These are phyloP conservation scores for Temnothorax ravouxi DNA, from an alignment of 2,888 invertebrate genomes.

Conservation along the genomic window DNA sequence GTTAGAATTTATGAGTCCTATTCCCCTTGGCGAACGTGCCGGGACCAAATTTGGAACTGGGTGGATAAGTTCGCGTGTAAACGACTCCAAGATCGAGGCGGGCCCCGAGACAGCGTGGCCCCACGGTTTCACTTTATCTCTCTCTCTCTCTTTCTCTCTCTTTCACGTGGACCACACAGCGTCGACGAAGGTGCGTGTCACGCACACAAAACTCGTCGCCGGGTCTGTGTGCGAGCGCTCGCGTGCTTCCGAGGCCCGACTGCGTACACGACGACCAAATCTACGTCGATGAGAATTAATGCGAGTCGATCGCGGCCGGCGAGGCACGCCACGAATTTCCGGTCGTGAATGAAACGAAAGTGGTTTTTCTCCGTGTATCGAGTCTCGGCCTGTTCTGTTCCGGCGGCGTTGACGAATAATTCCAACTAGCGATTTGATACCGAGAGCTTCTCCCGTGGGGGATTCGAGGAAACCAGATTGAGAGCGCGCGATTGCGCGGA, in stretches of 20 bases:
- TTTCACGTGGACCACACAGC: conserved; percentile 71
- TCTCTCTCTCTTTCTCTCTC: conserved; percentile 60
- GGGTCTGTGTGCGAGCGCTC: conserved; percentile 2
- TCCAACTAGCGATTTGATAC: conserved; percentile 17
- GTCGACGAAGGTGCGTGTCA: conserved; percentile 55
- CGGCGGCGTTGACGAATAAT: conserved; percentile 36
- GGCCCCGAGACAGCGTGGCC: conserved; percentile 82
- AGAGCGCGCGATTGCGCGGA: conserved; percentile 15
- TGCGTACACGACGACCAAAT: conserved; percentile 12
- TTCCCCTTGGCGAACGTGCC: conserved; percentile 42
- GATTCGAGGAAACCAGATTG: not conserved
- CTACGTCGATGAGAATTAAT: conserved; percentile 55
- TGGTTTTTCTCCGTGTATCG: conserved; percentile 59
- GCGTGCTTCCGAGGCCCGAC: not conserved
- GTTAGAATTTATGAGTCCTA: conserved; percentile 51
- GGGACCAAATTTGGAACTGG: conserved; percentile 61
- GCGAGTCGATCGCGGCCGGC: conserved; percentile 47
- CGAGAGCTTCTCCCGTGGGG: not conserved
- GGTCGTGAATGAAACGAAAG: conserved; percentile 70
- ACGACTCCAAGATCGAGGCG: conserved; percentile 75
- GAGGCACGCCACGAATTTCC: conserved; percentile 56
- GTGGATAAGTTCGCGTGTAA: conserved; percentile 60
- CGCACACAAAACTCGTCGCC: conserved; percentile 26
- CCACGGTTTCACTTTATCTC: conserved; percentile 78
- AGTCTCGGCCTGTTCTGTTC: conserved; percentile 4